Conservation (phyloP, 2,888 invertebrate genomes). For the Thelaira solivaga region DNA sequence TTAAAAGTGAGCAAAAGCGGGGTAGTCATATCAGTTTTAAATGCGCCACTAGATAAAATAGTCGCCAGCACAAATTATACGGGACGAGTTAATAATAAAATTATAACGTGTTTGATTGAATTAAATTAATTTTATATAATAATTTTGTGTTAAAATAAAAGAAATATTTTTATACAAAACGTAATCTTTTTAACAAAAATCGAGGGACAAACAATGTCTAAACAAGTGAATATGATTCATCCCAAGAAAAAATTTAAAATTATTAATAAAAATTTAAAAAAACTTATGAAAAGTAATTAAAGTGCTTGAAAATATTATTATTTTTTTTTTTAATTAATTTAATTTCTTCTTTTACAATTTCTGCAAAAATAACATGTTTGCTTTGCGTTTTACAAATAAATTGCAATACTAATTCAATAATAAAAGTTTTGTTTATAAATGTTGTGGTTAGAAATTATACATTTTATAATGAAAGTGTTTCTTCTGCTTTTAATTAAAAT, state of each 20-base stretch:
- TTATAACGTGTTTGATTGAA: constrained; percentile 37
- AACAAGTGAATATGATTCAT: constrained; percentile 47
- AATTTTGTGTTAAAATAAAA: background rate
- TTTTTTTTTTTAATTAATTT: background rate
- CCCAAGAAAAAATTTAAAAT: constrained; percentile 46
- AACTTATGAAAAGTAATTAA: constrained; percentile 52
- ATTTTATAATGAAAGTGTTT: background rate
- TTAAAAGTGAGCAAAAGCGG: constrained; percentile 49
- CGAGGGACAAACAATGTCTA: background rate
- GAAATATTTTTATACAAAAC: background rate
- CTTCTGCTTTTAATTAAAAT: background rate
- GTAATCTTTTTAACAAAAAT: background rate
- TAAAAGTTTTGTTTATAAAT: background rate
- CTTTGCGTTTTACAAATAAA: constrained; percentile 10
- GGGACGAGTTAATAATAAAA: constrained; percentile 30
- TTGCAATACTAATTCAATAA: background rate
- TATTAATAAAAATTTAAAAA: constrained; percentile 44
- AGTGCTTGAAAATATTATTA: background rate
- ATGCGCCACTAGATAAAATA: constrained; percentile 54
- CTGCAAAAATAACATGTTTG: constrained; percentile 18
- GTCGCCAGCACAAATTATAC: constrained; percentile 12
- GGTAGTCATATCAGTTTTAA: constrained; percentile 54
- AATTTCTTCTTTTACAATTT: background rate
- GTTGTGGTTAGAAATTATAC: constrained; percentile 25
- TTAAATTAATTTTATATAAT: too few relatives aligned